Evolutionary conservation across 30 jellyfish, hydroid and myxozoan species (phyloP).

Genomic region (Mastigias papua): DNA sequence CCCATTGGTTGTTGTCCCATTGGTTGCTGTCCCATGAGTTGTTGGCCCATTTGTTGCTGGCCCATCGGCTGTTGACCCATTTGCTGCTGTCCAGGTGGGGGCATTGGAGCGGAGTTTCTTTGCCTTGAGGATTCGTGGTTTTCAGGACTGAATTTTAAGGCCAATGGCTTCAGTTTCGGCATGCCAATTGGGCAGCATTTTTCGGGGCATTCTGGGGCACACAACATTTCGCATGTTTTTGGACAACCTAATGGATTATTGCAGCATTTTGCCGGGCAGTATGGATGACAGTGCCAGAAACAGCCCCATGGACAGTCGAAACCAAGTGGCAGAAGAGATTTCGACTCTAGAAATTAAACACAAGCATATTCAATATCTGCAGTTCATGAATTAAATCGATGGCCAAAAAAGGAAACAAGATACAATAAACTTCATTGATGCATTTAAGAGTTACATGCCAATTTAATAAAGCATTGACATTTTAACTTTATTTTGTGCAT

Average conservation of each 20-base stretch:
- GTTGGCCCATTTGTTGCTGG: slow-evolving; percentile 41
- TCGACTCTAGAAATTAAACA: slow-evolving; percentile 24
- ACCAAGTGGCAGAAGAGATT: slow-evolving; percentile 72
- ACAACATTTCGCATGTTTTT: slow-evolving; percentile 76
- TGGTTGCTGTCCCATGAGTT: slow-evolving; percentile 47
- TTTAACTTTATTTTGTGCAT: too few species aligned
- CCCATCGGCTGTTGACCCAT: slow-evolving; percentile 48
- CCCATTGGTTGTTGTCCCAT: slow-evolving; percentile 51
- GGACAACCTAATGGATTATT: slow-evolving; percentile 95
- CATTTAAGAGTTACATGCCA: too few species aligned
- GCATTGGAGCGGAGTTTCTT: slow-evolving; percentile 73
- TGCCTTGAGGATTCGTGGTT: slow-evolving; percentile 21
- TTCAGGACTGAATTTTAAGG: slow-evolving; percentile 67
- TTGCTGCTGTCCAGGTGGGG: slow-evolving; percentile 36
- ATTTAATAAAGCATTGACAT: too few species aligned
- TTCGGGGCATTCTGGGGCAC: slow-evolving; percentile 96
- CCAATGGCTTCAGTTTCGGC: slow-evolving; percentile 72
- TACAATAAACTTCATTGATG: too few species aligned
- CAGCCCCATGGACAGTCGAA: slow-evolving; percentile 99
- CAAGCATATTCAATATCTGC: too few species aligned
- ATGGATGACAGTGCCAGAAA: slow-evolving; percentile 94
- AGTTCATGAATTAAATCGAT: too few species aligned
- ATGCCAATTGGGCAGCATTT: slow-evolving; percentile 98
- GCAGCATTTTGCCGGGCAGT: slow-evolving; percentile 98
- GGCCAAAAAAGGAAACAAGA: too few species aligned